phyloP scores from a whole-genome alignment of 2,113 vertebrate genomes.

The Campylorhamphus procurvoides region DNA sequence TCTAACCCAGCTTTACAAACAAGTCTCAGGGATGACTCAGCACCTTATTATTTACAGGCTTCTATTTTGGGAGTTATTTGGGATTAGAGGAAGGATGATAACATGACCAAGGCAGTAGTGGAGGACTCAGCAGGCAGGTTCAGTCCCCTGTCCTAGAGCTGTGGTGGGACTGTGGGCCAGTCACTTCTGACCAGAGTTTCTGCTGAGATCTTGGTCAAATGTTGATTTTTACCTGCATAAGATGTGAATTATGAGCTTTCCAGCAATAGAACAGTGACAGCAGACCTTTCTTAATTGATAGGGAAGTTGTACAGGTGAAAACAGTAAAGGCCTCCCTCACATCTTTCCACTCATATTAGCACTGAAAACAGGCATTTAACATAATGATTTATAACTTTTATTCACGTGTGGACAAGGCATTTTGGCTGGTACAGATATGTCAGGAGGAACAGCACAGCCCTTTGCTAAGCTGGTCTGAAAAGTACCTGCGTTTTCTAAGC shows the following conservation, averaged over 20 bases:
- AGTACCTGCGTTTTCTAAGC: neutral
- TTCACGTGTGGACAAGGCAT: neutral
- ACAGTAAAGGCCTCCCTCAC: neutral
- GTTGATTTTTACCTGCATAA: neutral
- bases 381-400: neutral
- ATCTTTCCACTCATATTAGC: neutral
- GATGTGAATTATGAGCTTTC: neutral
- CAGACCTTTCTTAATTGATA: neutral
- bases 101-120: neutral
- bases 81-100: neutral
- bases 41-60: constrained; percentile 41
- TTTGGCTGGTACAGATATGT: neutral
- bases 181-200: neutral
- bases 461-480: neutral
- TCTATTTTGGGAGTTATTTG: constrained; percentile 38
- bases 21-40: constrained; percentile 2
- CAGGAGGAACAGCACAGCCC: neutral
- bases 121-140: neutral
- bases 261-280: neutral
- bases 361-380: neutral
- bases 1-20: constrained; percentile 6
- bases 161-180: neutral
- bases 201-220: neutral
- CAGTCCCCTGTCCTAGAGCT: neutral
- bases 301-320: neutral